A percentile compares a stretch with the other conserved stretches of the same genome.
phyloP scores from a whole-genome alignment of 2,113 vertebrate genomes.

The Mobula hypostoma region DNA sequence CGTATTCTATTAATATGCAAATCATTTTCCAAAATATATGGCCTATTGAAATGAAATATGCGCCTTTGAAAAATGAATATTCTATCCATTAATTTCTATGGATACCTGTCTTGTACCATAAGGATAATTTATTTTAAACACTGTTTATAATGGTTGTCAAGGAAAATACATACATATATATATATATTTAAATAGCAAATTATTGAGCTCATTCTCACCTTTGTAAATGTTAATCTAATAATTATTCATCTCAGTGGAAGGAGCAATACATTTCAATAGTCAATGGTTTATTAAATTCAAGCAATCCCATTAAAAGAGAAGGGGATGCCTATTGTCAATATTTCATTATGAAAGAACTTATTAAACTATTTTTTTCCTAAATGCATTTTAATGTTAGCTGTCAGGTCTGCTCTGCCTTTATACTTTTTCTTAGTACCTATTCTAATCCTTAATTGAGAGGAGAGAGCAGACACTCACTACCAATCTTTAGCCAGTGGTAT shows the following conservation, averaged over 20 bases:
- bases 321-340: background rate
- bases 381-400: background rate
- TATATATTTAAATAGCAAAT: background rate
- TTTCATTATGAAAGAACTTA: background rate
- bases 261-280: background rate
- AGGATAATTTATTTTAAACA: conserved; percentile 7
- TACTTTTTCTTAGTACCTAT: background rate
- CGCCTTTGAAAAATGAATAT: background rate
- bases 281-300: background rate
- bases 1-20: background rate
- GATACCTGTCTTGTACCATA: background rate
- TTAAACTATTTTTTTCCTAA: background rate
- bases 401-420: background rate
- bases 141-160: background rate
- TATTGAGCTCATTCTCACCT: conserved; percentile 12
- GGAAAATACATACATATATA: background rate
- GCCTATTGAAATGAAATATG: background rate
- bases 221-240: background rate
- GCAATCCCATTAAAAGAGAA: background rate
- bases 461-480: background rate
- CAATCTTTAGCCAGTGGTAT: background rate
- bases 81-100: background rate
- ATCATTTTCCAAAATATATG: background rate
- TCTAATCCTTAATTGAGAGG: background rate
- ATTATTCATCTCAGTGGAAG: conserved; percentile 1